Conservation (phyloP, 2,888 invertebrate genomes). For the Sarcophaga rosellei region DNA sequence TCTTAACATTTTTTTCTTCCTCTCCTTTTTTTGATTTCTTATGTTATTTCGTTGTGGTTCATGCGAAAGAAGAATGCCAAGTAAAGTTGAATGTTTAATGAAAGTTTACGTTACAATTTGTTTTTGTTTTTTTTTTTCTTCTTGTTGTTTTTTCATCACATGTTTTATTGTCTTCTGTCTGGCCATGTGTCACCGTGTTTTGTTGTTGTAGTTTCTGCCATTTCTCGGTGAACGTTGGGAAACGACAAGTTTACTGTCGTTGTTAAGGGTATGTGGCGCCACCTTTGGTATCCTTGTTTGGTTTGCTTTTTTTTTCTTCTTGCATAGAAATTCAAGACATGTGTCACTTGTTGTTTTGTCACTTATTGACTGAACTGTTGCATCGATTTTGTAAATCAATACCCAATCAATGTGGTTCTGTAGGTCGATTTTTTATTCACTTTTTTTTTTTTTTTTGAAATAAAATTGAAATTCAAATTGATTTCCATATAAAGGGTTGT, state of each 20-base stretch:
- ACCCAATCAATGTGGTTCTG: conserved; percentile 57
- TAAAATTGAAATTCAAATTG: conserved; percentile 38
- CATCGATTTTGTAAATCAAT: conserved; percentile 66
- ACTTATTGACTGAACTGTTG: conserved; percentile 50
- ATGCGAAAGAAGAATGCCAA: neutral
- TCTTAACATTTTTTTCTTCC: conserved; percentile 71
- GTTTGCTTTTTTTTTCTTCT: conserved; percentile 19
- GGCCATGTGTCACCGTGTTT: conserved; percentile 73
- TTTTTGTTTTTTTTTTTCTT: too few species aligned
- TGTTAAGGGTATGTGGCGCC: conserved; percentile 61
- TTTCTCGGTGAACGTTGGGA: neutral
- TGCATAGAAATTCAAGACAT: conserved; percentile 58
- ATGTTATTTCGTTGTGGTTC: too few species aligned
- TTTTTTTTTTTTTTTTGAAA: conserved; percentile 20
- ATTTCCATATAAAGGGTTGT: conserved; percentile 17
- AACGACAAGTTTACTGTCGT: conserved; percentile 14
- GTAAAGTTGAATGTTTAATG: conserved; percentile 43
- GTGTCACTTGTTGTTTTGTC: conserved; percentile 68
- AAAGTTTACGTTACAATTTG: conserved; percentile 10
- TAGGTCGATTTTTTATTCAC: neutral
- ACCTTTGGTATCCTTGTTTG: conserved; percentile 54
- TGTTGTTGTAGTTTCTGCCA: conserved; percentile 46
- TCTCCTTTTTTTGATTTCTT: neutral
- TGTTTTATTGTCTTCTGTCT: conserved; percentile 64
- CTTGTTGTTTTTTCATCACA: conserved; percentile 55